A percentile compares a stretch with the other conserved stretches of the same genome.
phyloP scores from a whole-genome alignment of 1,140 invertebrate species.

The Phymorhynchus buccinoides region DNA sequence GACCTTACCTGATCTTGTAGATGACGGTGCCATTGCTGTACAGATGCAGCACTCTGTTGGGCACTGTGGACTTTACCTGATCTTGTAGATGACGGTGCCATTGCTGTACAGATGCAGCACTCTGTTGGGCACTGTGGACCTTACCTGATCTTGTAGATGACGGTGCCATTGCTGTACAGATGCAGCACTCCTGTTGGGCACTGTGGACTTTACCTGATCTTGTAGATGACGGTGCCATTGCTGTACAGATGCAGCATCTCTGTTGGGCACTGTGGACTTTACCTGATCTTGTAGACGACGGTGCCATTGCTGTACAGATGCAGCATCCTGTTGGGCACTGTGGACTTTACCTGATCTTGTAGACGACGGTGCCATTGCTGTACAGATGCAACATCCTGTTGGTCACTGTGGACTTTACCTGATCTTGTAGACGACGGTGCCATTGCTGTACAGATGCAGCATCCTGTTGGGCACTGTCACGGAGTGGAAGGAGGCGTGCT shows the following conservation, averaged over 20 bases:
- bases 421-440: slow-evolving; percentile 66
- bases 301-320: slow-evolving; percentile 65
- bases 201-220: no score
- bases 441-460: slow-evolving; percentile 78
- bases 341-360: no score
- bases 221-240: no score
- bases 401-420: slow-evolving; percentile 46
- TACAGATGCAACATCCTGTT: background rate
- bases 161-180: no score
- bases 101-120: background rate
- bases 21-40: no score
- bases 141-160: background rate
- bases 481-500: slow-evolving; percentile 74
- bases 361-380: no score
- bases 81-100: background rate
- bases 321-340: no score
- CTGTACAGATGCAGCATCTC: background rate
- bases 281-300: slow-evolving; percentile 60
- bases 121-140: background rate
- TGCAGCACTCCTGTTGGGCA: no score
- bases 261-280: background rate
- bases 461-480: slow-evolving; percentile 79
- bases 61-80: no score
- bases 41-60: no score
- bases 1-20: no score